Evolutionary conservation across 2,888 invertebrate genomes (phyloP), one percentile per base, ranked within the genome.

Genomic region (Nomada fucata): DNA sequence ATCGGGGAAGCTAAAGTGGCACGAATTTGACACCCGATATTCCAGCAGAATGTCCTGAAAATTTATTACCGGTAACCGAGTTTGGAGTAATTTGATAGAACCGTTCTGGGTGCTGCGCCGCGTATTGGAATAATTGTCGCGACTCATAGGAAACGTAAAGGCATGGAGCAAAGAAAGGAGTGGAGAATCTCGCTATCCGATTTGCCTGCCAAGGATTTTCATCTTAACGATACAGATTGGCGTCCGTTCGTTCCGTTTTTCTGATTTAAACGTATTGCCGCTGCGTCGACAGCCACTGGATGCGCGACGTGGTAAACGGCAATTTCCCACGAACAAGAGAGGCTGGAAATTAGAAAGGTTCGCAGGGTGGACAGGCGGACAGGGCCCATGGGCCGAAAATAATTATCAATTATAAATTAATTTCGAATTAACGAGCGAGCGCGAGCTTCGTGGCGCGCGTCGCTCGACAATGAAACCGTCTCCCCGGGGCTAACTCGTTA

Each of bases 341-440:
- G 60, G 57, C 26, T 23, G 65, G 29, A 50, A 64, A 67, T 76
- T 72, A 52, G 79, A 65, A 61, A 73, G 44, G 76, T 29, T 75
- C 18, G 75, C 52, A 44, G 71, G 55, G 44, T 36, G 42, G 65
- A 69, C 76, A 68, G 73, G 53, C 57, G 77, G 77, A 60, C 67
- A 67, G 83, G 78, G 78, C 76, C 76, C 79, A 44, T 74, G 81
- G 79, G 57, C 84, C 83, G 82, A 88, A 90, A 90, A 89, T 90
- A 91, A 91, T 91, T 88, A 90, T 91, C 89, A 91, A 91, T 91
- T 91, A 89, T 91, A 89, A 91, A 90, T 91, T 89, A 91, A 91
- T 90, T 90, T 90, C 81, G 82, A 88, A 91, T 90, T 91, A 91
- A 91, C 88, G 91, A 91, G 90, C 81, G 83, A 87, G 75, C 84